Base-by-base conservation (phyloP, 2,888 invertebrate genomes). In the Pyrochroa serraticornis region DNA sequence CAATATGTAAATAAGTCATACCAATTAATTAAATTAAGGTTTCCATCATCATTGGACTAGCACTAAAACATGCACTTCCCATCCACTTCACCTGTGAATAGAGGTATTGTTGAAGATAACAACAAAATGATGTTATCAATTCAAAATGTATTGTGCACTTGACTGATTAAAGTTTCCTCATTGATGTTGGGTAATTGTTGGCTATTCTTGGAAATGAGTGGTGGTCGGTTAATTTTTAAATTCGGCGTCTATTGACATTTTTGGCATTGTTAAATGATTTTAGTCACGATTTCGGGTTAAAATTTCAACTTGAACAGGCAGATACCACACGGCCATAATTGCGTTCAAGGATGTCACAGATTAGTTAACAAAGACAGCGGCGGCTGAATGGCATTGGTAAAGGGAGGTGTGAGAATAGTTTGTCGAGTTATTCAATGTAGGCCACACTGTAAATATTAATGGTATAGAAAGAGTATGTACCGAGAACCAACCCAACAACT, bases 311-410 rank as follows among this genome's bases (percentile, higher is more conserved):
- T 9, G 8, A 9, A 13, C 14, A 9, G 8, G 3, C 41, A 53
- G 22, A 22, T 22, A 22, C 22, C 47, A 52, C 36, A 49, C n/a
- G 38, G 49, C 12, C 45, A 37, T 38, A 52, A 52, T 58, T 52
- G 38, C 38, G 35, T 51, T 58, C 58, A 58, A 58, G 58, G 58
- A 48, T 58, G 51, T 48, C 8, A 30, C 22, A 34, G 30, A 38
- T 53, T 47, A 48, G 35, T 52, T 43, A 58, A 58, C 58, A 58
- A 43, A 58, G 38, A 48, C 52, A 46, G 42, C 57, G 50, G 47
- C 46, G 46, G 41, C 47, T 38, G 37, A 53, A 54, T 44, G 52
- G 52, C 42, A 58, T 53, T 48, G 51, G 51, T 58, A 51, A 57
- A 51, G 51, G 43, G 31, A 49, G 51, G 47, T 52, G 52, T 47